Conservation (phyloP, 1,140 invertebrate species). For the Nasonia vitripennis region DNA sequence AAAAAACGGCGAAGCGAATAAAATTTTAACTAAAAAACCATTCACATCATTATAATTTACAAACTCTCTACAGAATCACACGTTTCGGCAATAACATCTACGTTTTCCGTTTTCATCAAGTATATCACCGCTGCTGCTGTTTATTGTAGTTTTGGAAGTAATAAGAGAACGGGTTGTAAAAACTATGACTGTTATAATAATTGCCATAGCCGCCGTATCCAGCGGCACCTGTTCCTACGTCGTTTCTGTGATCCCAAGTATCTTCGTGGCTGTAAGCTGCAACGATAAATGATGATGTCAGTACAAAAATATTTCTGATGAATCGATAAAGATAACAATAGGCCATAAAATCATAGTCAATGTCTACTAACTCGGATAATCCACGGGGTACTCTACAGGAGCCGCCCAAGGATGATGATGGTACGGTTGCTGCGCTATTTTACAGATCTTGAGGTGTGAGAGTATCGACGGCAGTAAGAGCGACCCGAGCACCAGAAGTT, state of each 20-base stretch:
- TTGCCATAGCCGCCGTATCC: constrained; percentile 8
- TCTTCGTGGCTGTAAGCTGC: constrained; percentile 70
- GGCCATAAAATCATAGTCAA: not conserved
- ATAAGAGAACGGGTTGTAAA: constrained; percentile 41
- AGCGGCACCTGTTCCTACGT: constrained; percentile 53
- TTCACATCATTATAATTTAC: constrained; percentile 36
- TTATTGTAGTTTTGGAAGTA: constrained; percentile 49
- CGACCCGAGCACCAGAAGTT: constrained; percentile 79
- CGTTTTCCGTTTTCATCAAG: not conserved
- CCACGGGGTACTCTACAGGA: constrained; percentile 66
- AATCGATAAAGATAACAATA: not conserved
- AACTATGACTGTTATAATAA: constrained; percentile 32
- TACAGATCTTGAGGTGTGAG: constrained; percentile 79
- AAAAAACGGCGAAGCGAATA: not conserved
- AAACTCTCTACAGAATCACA: not conserved
- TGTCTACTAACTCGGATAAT: constrained; percentile 66
- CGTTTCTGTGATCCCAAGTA: constrained; percentile 69
- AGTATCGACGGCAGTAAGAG: constrained; percentile 79
- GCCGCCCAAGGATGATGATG: constrained; percentile 64
- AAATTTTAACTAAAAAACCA: constrained; percentile 1
- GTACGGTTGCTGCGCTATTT: constrained; percentile 69
- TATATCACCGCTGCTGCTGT: constrained; percentile 13
- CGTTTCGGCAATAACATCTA: not conserved
- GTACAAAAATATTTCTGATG: not conserved
- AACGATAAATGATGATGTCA: constrained; percentile 36